Conservation (phyloP, 2,888 invertebrate species). For the Drosophila quinaria region DNA sequence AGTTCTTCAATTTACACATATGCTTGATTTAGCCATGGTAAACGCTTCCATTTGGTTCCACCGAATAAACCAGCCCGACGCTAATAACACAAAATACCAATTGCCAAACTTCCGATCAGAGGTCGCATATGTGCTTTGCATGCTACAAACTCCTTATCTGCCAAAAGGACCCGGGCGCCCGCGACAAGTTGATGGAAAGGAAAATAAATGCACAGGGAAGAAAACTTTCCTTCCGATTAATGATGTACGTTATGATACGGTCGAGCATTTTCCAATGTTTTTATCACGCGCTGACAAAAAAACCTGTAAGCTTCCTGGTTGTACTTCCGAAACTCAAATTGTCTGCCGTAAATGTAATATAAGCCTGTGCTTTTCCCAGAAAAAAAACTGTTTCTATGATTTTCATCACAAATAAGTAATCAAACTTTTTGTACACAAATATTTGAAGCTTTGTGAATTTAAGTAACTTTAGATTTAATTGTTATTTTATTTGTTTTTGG, state of each 20-base stretch:
- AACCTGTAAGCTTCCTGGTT: constrained; percentile 24
- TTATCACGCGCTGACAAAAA: neutral
- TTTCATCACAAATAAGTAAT: constrained; percentile 26
- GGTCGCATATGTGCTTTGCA: constrained; percentile 6
- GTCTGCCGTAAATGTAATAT: too few species aligned
- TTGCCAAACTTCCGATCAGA: constrained; percentile 20
- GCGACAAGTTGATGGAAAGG: constrained; percentile 13
- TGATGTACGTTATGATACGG: constrained; percentile 27
- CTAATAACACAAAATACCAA: constrained; percentile 5
- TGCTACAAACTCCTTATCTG: constrained; percentile 20
- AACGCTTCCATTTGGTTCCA: constrained; percentile 40
- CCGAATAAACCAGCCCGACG: constrained; percentile 18
- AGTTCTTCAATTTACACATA: constrained; percentile 14
- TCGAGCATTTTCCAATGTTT: constrained; percentile 8
- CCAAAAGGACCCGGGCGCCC: constrained; percentile 11
- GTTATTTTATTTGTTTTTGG: too few species aligned
- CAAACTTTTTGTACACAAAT: constrained; percentile 8
- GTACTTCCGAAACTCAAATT: constrained; percentile 11
- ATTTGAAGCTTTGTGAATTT: constrained; percentile 1
- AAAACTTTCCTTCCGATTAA: constrained; percentile 20
- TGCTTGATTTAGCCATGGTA: constrained; percentile 39
- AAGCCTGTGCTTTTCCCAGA: constrained; percentile 13
- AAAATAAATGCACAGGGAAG: constrained; percentile 15
- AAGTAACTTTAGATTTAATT: too few species aligned
- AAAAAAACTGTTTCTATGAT: constrained; percentile 24